These are phyloP conservation scores for Arge pagana DNA, from an alignment of 2,888 invertebrate genomes.

Conservation along the genomic window DNA sequence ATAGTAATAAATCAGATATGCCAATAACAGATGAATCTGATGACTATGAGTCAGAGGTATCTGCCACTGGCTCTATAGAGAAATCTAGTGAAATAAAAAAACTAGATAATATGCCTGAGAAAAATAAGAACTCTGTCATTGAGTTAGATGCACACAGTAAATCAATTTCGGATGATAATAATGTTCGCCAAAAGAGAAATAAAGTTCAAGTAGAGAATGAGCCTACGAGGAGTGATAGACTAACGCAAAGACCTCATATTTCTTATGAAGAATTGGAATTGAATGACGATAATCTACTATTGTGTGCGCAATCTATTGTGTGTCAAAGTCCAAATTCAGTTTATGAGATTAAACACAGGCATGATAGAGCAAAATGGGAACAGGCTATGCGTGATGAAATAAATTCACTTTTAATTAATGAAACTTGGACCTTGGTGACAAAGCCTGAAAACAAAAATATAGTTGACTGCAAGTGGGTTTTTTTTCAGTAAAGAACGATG, in stretches of 20 bases:
- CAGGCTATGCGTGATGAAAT: constrained; percentile 25
- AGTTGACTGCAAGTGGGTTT: constrained; percentile 24
- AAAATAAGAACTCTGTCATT: background rate
- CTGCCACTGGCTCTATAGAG: too few species aligned
- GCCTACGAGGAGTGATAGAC: constrained; percentile 19
- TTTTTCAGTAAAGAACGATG: constrained; percentile 23
- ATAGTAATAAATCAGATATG: too few species aligned
- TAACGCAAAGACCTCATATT: constrained; percentile 8
- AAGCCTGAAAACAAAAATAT: constrained; percentile 21
- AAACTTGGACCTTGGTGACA: constrained; percentile 14
- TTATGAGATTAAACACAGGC: constrained; percentile 21
- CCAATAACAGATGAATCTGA: too few species aligned
- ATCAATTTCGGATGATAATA: background rate
- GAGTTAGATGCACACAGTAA: background rate
- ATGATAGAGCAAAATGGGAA: constrained; percentile 24
- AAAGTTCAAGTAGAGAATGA: constrained; percentile 6
- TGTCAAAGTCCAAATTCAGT: background rate
- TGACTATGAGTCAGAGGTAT: too few species aligned
- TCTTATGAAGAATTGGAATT: background rate
- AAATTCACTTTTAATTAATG: constrained; percentile 16
- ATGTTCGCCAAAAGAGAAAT: background rate
- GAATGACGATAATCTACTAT: constrained; percentile 7
- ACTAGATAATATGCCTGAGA: background rate
- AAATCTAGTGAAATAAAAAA: too few species aligned
- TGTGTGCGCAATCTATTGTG: constrained; percentile 2